A percentile compares a stretch with the other conserved stretches of the same genome.
Evolutionary conservation across 2,797 vertebrate genomes (phyloP).

Genomic region (Simalia tracyae): DNA sequence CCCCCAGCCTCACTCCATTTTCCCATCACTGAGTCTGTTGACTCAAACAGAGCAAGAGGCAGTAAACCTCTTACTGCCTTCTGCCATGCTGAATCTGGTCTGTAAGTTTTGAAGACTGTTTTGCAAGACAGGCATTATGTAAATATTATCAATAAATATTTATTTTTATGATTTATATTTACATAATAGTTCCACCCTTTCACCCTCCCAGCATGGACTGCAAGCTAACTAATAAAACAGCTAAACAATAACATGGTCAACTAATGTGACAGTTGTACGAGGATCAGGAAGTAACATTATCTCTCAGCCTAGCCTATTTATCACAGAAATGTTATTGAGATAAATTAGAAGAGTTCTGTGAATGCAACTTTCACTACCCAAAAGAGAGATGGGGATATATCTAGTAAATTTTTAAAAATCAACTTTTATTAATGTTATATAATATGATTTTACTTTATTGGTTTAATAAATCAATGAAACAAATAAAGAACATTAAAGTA

Average conservation of each 20-base stretch:
- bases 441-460: not conserved
- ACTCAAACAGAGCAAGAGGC: not conserved
- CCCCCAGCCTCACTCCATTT: not conserved
- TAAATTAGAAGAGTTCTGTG: not conserved
- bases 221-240: not conserved
- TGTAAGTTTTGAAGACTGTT: not conserved
- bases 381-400: not conserved
- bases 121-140: not conserved
- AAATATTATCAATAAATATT: not conserved
- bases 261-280: not conserved
- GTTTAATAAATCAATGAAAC: not conserved
- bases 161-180: not conserved
- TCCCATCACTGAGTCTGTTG: not conserved
- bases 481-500: not conserved
- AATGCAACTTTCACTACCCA: not conserved
- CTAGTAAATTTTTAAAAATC: not conserved
- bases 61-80: not conserved
- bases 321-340: not conserved
- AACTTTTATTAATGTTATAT: not conserved
- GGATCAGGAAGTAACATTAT: not conserved
- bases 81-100: not conserved
- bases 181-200: not conserved
- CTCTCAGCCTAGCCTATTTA: not conserved
- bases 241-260: not conserved
- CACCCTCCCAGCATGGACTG: too few relatives aligned